Conservation (phyloP, 2,797 vertebrate species). For the Malurus splendens region DNA sequence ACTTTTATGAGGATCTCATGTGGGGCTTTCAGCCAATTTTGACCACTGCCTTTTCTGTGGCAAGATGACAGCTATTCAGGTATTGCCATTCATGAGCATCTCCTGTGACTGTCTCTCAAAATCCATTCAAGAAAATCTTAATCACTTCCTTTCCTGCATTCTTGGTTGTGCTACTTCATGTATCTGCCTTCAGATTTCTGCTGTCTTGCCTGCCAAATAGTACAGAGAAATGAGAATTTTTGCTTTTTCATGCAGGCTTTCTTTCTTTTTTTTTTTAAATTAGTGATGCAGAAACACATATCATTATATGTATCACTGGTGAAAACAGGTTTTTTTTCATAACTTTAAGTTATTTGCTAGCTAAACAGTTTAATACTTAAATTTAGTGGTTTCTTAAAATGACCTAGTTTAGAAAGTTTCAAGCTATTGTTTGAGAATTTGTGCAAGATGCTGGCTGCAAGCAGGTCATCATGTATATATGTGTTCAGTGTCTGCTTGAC, state of each 20-base stretch:
- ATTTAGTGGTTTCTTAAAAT: background rate
- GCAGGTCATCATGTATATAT: background rate
- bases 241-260: background rate
- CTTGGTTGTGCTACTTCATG: background rate
- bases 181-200: background rate
- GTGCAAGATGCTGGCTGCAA: background rate
- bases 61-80: background rate
- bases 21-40: background rate
- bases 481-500: background rate
- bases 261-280: background rate
- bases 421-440: background rate
- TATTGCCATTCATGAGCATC: background rate
- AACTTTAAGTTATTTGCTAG: background rate
- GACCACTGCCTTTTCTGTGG: background rate
- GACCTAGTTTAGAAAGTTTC: background rate
- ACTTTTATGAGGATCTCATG: background rate
- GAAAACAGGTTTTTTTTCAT: conserved; percentile 10
- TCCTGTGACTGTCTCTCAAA: background rate
- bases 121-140: background rate
- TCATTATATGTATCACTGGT: background rate
- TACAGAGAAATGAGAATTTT: background rate
- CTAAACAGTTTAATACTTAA: background rate
- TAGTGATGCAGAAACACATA: background rate
- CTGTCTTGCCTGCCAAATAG: background rate
- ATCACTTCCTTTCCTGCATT: background rate